Percentiles rank a stretch among this genome's conserved stretches.
Conservation (phyloP, 2,113 vertebrate genomes). For the Patagioenas fasciata region DNA sequence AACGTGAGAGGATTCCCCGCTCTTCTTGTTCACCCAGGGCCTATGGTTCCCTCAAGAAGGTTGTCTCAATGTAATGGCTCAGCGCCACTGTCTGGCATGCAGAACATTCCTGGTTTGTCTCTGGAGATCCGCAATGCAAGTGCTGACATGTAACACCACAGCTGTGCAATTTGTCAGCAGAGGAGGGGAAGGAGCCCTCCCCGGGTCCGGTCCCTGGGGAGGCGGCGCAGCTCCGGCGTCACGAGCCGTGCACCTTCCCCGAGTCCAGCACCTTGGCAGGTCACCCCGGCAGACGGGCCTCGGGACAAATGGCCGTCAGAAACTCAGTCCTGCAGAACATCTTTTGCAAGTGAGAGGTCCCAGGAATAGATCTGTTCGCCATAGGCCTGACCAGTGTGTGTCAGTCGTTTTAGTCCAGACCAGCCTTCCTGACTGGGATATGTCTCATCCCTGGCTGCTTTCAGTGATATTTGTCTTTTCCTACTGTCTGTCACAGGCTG, state of each 20-base stretch:
- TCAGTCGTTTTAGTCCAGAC: background rate
- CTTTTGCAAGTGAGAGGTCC: background rate
- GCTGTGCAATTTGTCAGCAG: constrained; percentile 63
- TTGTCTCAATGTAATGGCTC: constrained; percentile 50
- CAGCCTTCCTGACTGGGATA: background rate
- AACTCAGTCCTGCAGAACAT: background rate
- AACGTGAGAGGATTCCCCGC: background rate
- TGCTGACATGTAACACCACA: constrained; percentile 70
- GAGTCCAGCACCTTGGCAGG: background rate
- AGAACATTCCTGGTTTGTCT: constrained; percentile 68
- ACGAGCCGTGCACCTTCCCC: fast-evolving
- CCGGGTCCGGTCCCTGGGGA: background rate
- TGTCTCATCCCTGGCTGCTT: background rate
- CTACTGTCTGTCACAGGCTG: background rate
- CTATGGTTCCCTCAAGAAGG: constrained; percentile 17
- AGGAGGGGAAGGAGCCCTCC: background rate
- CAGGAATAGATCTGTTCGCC: background rate
- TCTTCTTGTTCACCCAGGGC: background rate
- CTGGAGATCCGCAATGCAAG: constrained; percentile 53
- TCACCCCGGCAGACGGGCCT: background rate
- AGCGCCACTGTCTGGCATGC: constrained; percentile 47
- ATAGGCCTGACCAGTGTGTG: background rate
- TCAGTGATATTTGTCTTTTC: background rate
- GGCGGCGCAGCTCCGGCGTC: background rate
- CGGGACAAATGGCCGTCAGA: background rate